Percentiles rank a stretch among this genome's conserved stretches.
These are phyloP conservation scores for Alectoris magna DNA, from an alignment of 2,797 vertebrate genomes.

Conservation along the genomic window DNA sequence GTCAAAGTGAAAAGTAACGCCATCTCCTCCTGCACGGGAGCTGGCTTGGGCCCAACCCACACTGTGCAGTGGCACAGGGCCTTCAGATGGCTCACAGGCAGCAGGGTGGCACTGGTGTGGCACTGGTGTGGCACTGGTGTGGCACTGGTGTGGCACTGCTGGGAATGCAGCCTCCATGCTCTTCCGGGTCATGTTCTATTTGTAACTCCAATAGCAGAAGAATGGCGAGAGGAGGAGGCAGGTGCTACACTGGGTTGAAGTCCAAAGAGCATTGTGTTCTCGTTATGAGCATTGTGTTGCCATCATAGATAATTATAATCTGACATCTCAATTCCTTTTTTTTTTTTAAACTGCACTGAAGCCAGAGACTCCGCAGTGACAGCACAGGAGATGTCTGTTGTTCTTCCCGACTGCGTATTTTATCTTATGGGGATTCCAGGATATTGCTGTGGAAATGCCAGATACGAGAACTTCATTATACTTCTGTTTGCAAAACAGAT, in stretches of 20 bases:
- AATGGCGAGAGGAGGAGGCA: neutral
- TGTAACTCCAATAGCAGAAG: neutral
- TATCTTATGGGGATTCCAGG: slow-evolving; percentile 34
- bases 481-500: slow-evolving; percentile 59
- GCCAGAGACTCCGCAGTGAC: slow-evolving; percentile 43
- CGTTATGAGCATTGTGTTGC: slow-evolving; percentile 29
- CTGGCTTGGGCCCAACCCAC: neutral
- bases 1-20: neutral
- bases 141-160: neutral
- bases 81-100: rapidly evolving
- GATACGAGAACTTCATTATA: slow-evolving; percentile 56
- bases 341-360: neutral
- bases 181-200: neutral
- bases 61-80: rapidly evolving
- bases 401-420: slow-evolving; percentile 28
- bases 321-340: neutral
- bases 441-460: slow-evolving; percentile 55
- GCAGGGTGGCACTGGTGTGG: neutral
- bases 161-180: neutral
- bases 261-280: slow-evolving; percentile 46
- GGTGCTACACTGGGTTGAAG: slow-evolving; percentile 18
- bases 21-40: rapidly evolving
- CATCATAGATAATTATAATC: slow-evolving; percentile 10
- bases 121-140: neutral
- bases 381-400: slow-evolving; percentile 16